Base-by-base conservation (phyloP, 2,888 invertebrate genomes). In the Doris montereyensis region DNA sequence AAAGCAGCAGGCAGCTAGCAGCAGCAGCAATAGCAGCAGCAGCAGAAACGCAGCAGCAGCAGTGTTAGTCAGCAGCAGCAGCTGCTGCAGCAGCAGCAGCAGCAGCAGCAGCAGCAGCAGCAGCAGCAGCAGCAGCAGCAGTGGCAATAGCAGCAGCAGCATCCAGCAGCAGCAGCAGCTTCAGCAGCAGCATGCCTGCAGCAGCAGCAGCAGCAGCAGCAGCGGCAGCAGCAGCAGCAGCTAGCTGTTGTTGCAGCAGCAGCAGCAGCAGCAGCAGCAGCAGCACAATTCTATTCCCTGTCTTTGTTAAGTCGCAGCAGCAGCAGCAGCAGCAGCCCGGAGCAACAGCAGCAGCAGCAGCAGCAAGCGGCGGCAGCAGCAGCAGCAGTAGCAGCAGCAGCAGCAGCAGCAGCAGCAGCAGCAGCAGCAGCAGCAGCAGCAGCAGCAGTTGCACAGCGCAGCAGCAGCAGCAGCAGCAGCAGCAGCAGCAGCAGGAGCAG, bases 391-490 rank as follows among this genome's bases (percentile, higher is more conserved):
- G 77, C 60, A 77, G 71, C 71, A 77, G 71, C 71, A 77, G 77
- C 58, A 72, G 77, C 58, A 68, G 62, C 32, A 72, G 72, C 71
- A 77, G 71, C 58, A 34, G 71, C 26, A 77, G 72, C 58, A 72
- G 77, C 58, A 77, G 71, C 58, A 77, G 77, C 71, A 71, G 71
- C 17, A 77, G 77, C 32, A 71, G 71, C 34, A 77, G 77, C 60
- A 78, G 78, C 60, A 78, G 78, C 72, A 78, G 78, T 72, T 72
- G 77, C 71, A 77, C 58, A n/a, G n/a, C n/a, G n/a, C 58, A 77
- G 77, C 71, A 77, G 77, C 71, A 77, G 77, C 58, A 77, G 77
- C 71, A 71, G 77, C 30, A 77, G 71, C n/a, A 71, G 77, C 71
- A 77, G 77, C 58, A 77, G 77, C 71, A 77, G 72, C 71, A 77